These are phyloP conservation scores for Scleropages formosus DNA, from an alignment of 2,797 vertebrate genomes.

Conservation along the genomic window DNA sequence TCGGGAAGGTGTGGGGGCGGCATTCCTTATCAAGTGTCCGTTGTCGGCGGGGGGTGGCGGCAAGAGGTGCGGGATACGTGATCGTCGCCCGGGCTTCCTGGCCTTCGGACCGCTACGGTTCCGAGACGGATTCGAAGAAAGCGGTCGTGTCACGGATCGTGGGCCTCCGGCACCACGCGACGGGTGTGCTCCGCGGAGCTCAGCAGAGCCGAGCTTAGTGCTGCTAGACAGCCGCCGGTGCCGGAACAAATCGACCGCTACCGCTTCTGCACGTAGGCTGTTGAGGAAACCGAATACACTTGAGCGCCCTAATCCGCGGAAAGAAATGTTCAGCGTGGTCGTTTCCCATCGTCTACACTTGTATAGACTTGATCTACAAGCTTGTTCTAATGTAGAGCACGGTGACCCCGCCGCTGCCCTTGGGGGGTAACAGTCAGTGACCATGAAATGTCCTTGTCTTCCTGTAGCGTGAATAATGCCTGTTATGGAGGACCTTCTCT, in stretches of 20 bases:
- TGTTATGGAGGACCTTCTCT: not conserved
- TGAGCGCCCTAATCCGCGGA: too few species aligned
- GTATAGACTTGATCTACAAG: too few species aligned
- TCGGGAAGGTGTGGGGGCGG: not conserved
- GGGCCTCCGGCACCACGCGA: not conserved
- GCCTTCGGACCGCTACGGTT: not conserved
- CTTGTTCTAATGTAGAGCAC: too few species aligned
- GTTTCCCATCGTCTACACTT: slow-evolving; percentile 2
- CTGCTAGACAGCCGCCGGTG: not conserved
- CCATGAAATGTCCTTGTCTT: not conserved
- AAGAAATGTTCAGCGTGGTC: not conserved
- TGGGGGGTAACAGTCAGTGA: not conserved
- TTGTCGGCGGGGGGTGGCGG: not conserved
- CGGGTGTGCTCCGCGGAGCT: not conserved
- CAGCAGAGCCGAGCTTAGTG: not conserved
- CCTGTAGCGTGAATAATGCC: not conserved
- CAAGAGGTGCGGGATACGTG: too few species aligned
- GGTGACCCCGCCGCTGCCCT: not conserved
- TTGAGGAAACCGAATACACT: too few species aligned
- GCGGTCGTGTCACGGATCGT: not conserved
- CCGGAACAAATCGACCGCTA: not conserved
- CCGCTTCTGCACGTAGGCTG: not conserved
- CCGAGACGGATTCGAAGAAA: not conserved
- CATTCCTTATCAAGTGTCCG: slow-evolving; percentile 9
- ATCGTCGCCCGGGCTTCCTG: not conserved